phyloP scores from a whole-genome alignment of 2,888 invertebrate genomes.

The Napeogenes sylphis region DNA sequence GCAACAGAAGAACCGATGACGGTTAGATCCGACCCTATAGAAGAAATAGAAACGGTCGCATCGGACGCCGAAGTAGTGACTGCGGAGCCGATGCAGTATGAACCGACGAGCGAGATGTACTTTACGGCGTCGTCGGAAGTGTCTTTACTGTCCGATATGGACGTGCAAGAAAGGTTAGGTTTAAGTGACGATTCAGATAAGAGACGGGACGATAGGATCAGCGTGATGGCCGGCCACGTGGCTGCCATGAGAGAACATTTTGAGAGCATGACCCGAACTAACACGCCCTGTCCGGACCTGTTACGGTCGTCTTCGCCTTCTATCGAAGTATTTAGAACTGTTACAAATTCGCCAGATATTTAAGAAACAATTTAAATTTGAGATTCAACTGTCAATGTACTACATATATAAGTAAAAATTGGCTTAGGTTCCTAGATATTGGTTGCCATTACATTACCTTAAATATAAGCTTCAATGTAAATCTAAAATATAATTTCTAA shows the following conservation, averaged over 20 bases:
- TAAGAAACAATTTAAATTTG: constrained; percentile 33
- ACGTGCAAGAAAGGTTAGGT: constrained; percentile 40
- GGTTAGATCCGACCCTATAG: too few species aligned
- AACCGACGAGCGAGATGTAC: constrained; percentile 61
- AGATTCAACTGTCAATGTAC: constrained; percentile 2
- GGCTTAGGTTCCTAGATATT: constrained; percentile 26
- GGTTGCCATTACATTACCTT: constrained; percentile 1
- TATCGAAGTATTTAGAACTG: constrained; percentile 50
- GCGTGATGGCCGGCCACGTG: constrained; percentile 69
- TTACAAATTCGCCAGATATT: constrained; percentile 61
- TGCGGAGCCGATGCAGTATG: constrained; percentile 28
- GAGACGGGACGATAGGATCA: constrained; percentile 47
- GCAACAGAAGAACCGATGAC: constrained; percentile 22
- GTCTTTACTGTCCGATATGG: constrained; percentile 57
- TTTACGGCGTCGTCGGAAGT: constrained; percentile 66
- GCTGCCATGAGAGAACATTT: constrained; percentile 73
- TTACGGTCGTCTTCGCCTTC: constrained; percentile 53
- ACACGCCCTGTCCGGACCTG: constrained; percentile 63
- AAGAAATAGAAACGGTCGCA: constrained; percentile 8
- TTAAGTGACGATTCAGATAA: constrained; percentile 37
- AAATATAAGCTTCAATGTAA: neutral
- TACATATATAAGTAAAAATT: constrained; percentile 12
- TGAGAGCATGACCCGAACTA: constrained; percentile 70
- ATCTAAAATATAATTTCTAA: neutral
- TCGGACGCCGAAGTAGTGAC: constrained; percentile 44